Conservation (phyloP, 1,140 invertebrate genomes). For the Scaptomyza montana region DNA sequence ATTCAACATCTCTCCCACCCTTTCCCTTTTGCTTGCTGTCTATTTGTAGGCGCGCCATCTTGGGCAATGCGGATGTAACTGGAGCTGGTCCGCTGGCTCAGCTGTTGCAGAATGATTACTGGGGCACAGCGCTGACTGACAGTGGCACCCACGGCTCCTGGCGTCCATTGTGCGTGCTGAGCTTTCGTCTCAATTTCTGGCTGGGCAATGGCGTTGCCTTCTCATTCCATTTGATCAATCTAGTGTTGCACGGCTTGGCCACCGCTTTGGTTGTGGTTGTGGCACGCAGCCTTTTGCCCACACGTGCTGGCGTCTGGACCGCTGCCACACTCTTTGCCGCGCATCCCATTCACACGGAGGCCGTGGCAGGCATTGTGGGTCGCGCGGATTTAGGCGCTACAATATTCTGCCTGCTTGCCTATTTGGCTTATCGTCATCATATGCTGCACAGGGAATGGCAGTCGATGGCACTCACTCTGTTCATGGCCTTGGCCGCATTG, state of each 20-base stretch:
- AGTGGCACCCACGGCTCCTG: slow-evolving; percentile 96
- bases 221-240: slow-evolving; percentile 95
- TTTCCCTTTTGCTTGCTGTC: neutral
- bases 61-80: slow-evolving; percentile 93
- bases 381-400: slow-evolving; percentile 96
- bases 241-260: slow-evolving; percentile 92
- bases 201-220: slow-evolving; percentile 92
- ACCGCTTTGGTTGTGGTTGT: slow-evolving; percentile 91
- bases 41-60: slow-evolving; percentile 91
- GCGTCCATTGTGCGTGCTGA: slow-evolving; percentile 94
- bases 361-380: slow-evolving; percentile 97
- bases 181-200: slow-evolving; percentile 95
- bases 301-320: slow-evolving; percentile 87
- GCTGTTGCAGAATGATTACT: slow-evolving; percentile 91
- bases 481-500: slow-evolving; percentile 88
- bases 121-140: slow-evolving; percentile 94
- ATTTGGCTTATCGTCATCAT: slow-evolving; percentile 90
- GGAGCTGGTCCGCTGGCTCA: slow-evolving; percentile 84
- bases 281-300: slow-evolving; percentile 86
- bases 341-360: slow-evolving; percentile 98
- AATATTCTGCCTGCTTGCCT: slow-evolving; percentile 93
- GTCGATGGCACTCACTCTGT: slow-evolving; percentile 85
- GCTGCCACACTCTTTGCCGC: slow-evolving; percentile 95
- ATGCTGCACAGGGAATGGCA: slow-evolving; percentile 85
- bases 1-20: slow-evolving; percentile 1